These are phyloP conservation scores for Gymnoscopelus braueri DNA, from an alignment of 2,797 vertebrate genomes.

Conservation along the genomic window DNA sequence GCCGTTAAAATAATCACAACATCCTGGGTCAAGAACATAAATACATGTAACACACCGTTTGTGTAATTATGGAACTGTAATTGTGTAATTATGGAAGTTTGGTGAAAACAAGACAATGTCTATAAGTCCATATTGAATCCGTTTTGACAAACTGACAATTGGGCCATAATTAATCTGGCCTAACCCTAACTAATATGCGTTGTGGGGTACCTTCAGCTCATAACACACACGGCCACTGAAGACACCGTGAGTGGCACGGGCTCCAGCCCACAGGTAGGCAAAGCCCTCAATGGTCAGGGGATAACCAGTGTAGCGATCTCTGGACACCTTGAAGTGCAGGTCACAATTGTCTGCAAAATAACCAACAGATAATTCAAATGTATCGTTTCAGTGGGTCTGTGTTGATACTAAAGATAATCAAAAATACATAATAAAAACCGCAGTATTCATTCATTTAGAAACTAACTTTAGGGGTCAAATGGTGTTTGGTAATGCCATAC, in stretches of 20 bases:
- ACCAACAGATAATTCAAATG: not conserved
- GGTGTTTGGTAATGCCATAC: constrained; percentile 47
- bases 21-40: no score
- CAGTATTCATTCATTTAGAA: not conserved
- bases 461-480: not conserved
- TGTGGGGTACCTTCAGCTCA: constrained; percentile 89
- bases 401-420: no score
- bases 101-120: not conserved
- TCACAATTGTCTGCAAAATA: constrained; percentile 89
- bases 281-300: constrained; percentile 95
- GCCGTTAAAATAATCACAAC: no score
- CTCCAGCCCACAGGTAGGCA: constrained; percentile 94
- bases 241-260: constrained; percentile 89
- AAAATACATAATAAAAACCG: no score
- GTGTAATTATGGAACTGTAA: no score
- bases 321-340: constrained; percentile 93
- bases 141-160: no score
- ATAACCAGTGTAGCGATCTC: constrained; percentile 92
- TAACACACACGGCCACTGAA: constrained; percentile 88
- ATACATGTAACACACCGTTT: no score
- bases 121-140: not conserved
- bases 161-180: not conserved
- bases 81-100: no score
- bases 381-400: no score
- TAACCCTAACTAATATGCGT: not conserved